Percentiles rank a stretch among this genome's conserved stretches.
These are phyloP conservation scores for Chrysopa pallens DNA, from an alignment of 1,140 invertebrate species.

Conservation along the genomic window DNA sequence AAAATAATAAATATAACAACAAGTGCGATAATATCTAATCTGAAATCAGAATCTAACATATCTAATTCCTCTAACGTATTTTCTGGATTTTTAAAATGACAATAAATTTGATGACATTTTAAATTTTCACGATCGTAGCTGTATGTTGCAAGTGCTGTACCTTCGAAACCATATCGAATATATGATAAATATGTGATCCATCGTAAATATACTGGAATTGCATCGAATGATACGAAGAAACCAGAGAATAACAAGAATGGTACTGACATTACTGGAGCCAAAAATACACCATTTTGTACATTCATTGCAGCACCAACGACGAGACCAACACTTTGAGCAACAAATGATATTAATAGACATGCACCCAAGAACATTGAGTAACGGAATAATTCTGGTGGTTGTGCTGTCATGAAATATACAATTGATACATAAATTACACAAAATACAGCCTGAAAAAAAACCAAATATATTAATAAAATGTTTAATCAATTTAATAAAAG, in stretches of 20 bases:
- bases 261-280: conserved; percentile 89
- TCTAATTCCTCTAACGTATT: conserved; percentile 86
- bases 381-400: conserved; percentile 64
- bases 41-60: conserved; percentile 58
- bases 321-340: conserved; percentile 87
- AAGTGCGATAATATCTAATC: conserved; percentile 63
- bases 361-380: conserved; percentile 80
- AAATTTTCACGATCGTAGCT: conserved; percentile 64
- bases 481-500: too few relatives aligned
- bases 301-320: conserved; percentile 91
- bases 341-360: conserved; percentile 81
- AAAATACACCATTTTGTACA: conserved; percentile 85
- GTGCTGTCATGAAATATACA: conserved; percentile 88
- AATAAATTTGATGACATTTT: conserved; percentile 60
- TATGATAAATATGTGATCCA: conserved; percentile 95
- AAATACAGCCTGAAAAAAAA: conserved; percentile 55
- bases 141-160: conserved; percentile 85
- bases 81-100: conserved; percentile 73
- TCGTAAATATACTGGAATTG: conserved; percentile 83
- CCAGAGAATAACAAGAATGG: conserved; percentile 88
- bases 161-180: conserved; percentile 90
- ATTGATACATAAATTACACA: conserved; percentile 85
- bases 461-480: conserved; percentile 4
- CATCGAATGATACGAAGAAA: conserved; percentile 94
- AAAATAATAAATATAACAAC: conserved; percentile 76